Base-by-base conservation (phyloP, 2,888 invertebrate species). In the Adelphocoris suturalis region DNA sequence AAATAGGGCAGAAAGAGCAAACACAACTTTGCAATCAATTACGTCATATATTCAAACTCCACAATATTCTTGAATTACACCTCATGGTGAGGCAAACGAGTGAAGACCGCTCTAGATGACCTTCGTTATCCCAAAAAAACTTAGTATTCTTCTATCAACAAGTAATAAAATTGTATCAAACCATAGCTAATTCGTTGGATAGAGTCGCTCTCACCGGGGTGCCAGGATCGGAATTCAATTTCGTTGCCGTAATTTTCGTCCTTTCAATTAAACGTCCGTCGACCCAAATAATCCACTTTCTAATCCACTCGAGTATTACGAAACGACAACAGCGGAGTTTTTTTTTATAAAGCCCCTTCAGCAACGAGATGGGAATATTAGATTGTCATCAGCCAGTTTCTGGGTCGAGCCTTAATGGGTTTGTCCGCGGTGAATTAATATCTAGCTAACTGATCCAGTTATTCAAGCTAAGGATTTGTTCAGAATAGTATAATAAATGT, bases 311-410 rank as follows among this genome's bases (percentile, higher is more conserved):
- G 68, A 68, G 68, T 27, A 68, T 68, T 68, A 68, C 68, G 68
- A 68, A 68, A 68, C 68, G 68, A 68, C 68, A 68, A 68, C 68
- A 68, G 68, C 23, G 68, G 68, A 68, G 68, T 68, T 68, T 37
- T 68, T 68, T 68, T 23, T 68, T 23, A 23, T 68, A 23, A 37
- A 68, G 68, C 68, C 68, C 11, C 23, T 68, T 68, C 68, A 68
- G 61, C 61, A 61, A 13, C 52, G 68, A 23, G 11, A 37, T 37
- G 37, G 27, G 68, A 68, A 19, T 61, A 61, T 61, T 61, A 61
- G 61, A 61, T 61, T 61, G 61, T 61, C 61, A 68, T 68, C 68
- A 68, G 23, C 12, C 23, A 19, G 68, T 68, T 23, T 68, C 23
- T 68, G 23, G 68, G 68, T 23, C 23, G 68, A 12, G 68, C 3